Evolutionary conservation across 2,797 vertebrate genomes (phyloP).

Genomic region (Nothura maculosa): DNA sequence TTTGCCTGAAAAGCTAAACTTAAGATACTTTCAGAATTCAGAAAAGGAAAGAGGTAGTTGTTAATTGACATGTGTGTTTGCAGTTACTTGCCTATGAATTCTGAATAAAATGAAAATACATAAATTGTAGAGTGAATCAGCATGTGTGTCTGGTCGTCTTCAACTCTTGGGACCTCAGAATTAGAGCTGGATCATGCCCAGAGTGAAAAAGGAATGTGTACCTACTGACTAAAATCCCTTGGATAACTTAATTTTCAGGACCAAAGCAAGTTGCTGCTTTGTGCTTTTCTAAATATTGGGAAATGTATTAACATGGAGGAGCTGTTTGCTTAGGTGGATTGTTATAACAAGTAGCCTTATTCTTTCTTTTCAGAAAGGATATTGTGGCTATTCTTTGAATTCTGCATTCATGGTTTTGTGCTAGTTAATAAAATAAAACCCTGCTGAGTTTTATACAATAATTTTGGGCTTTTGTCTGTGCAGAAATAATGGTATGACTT

Average conservation of each 20-base stretch:
- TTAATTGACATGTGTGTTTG: background rate
- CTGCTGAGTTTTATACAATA: background rate
- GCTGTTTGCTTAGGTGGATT: background rate
- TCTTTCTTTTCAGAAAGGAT: background rate
- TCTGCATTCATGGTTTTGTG: background rate
- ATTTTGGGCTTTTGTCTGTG: background rate
- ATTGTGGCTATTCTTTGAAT: too few relatives aligned
- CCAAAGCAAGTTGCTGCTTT: background rate
- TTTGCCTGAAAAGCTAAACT: background rate
- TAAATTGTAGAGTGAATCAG: background rate
- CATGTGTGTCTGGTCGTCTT: rapidly evolving
- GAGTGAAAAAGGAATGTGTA: background rate
- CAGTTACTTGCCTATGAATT: background rate
- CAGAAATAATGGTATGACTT: background rate
- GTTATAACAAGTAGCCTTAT: background rate
- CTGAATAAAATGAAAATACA: background rate
- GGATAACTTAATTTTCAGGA: background rate
- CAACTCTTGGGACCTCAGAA: background rate
- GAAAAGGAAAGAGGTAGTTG: background rate
- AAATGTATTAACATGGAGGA: background rate
- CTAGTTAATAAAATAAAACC: background rate
- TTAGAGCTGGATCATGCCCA: background rate
- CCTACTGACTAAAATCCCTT: background rate
- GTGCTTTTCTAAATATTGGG: background rate
- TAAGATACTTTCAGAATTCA: background rate